phyloP scores from a whole-genome alignment of 2,113 vertebrate genomes.

The Aythya baeri region DNA sequence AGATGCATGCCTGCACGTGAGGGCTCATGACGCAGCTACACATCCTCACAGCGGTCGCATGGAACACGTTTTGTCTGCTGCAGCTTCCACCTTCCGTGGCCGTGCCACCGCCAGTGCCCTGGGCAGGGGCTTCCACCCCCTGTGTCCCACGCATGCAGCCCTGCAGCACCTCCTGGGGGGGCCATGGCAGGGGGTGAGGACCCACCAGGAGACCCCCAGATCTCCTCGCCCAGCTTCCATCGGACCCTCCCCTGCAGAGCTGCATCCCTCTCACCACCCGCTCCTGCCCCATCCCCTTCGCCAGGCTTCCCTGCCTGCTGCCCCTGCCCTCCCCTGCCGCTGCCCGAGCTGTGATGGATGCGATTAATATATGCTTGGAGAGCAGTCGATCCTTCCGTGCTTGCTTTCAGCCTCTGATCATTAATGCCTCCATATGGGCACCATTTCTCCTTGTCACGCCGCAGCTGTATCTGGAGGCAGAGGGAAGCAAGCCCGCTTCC shows the following conservation, averaged over 20 bases:
- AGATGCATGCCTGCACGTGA: background rate
- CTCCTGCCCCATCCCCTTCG: background rate
- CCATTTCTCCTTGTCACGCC: constrained; percentile 56
- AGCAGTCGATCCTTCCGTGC: constrained; percentile 31
- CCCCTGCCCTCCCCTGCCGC: background rate
- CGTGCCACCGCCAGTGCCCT: background rate
- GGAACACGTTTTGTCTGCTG: background rate
- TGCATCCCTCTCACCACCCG: background rate
- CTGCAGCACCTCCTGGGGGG: rapidly evolving
- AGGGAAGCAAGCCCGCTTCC: background rate
- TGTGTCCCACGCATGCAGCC: rapidly evolving
- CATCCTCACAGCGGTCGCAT: background rate
- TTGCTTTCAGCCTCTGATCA: constrained; percentile 52
- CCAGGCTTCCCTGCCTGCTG: background rate
- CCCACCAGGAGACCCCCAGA: background rate
- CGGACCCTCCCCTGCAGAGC: rapidly evolving
- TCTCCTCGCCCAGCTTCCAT: background rate
- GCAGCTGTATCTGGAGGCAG: constrained; percentile 19
- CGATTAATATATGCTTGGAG: constrained; percentile 16
- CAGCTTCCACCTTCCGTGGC: background rate
- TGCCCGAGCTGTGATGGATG: constrained; percentile 41
- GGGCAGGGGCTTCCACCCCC: background rate
- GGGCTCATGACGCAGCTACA: rapidly evolving
- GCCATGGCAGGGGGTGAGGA: rapidly evolving
- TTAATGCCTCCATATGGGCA: constrained; percentile 58